phyloP scores from a whole-genome alignment of 92 coral and sea anemone genomes.

The Actinernus sp. region DNA sequence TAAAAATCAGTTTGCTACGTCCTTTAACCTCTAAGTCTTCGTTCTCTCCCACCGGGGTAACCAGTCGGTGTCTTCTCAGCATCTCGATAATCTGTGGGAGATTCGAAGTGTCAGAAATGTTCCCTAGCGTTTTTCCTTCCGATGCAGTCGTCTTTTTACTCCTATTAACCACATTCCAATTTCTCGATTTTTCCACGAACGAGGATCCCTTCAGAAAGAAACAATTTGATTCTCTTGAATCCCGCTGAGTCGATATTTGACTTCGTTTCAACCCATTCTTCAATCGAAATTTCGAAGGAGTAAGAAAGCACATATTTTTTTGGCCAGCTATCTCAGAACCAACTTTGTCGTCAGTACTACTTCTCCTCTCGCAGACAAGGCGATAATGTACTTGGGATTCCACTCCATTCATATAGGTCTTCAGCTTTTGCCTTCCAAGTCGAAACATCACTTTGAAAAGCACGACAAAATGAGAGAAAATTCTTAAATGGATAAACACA shows the following conservation, averaged over 20 bases:
- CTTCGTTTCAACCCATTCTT: not conserved
- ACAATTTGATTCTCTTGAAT: too few species aligned
- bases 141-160: too few species aligned
- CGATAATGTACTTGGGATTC: not conserved
- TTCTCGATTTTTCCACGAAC: too few species aligned
- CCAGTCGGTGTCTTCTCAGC: not conserved
- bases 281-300: not conserved
- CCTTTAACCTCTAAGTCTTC: not conserved
- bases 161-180: too few species aligned
- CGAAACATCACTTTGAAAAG: too few species aligned
- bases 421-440: not conserved
- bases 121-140: too few species aligned
- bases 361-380: not conserved
- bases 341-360: not conserved
- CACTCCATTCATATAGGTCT: not conserved
- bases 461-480: too few species aligned
- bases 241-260: not conserved
- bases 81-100: not conserved
- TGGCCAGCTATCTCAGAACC: not conserved
- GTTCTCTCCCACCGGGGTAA: not conserved
- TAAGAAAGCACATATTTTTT: not conserved
- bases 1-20: not conserved
- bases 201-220: too few species aligned
- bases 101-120: not conserved
- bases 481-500: too few species aligned